Base-by-base conservation (phyloP, 2,888 invertebrate species). In the Himalopsyche anomala region DNA sequence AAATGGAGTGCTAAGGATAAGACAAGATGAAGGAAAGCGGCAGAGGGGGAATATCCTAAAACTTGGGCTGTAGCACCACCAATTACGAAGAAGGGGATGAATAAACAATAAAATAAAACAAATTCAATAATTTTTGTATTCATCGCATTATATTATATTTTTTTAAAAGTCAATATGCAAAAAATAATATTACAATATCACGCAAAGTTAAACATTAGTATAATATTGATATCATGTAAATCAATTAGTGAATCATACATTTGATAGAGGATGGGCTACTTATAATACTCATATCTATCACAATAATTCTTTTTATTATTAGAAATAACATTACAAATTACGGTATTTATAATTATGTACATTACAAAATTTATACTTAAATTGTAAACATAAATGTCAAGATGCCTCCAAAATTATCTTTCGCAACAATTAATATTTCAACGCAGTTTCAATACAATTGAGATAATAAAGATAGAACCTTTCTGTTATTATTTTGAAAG, bases 141-240 rank as follows among this genome's bases (percentile, higher is more conserved):
- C 12, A 36, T 74, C 12, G 74, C 9, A 12, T 45, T 9, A 45
- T 15, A 36, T 74, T 4, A 36, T 74, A 74, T 74, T 36, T 74
- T 74, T 74, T 74, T 19, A 62, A 62, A n/a, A 6, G 74, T 74
- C 74, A 74, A 36, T 74, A 74, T 74, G 36, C 28, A 74, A 74
- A 36, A 80, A 80, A 80, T 45, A 80, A 45, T 15, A 40, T 42
- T 51, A 80, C 51, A 80, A 42, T 45, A 80, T 80, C 51, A 80
- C 51, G n/a, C 42, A 80, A 80, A 38, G 28, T 45, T 51, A 80
- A 80, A 74, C 6, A 80, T 80, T 74, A 74, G 28, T 45, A 80
- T 19, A 42, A 80, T n/a, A 17, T 80, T n/a, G 40, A 51, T 80
- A 45, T 17, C 45, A 51, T 19, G 28, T 79, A 40, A 79, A 38